Evolutionary conservation across 2,888 invertebrate species (phyloP).

Genomic region (Blomia tropicalis): DNA sequence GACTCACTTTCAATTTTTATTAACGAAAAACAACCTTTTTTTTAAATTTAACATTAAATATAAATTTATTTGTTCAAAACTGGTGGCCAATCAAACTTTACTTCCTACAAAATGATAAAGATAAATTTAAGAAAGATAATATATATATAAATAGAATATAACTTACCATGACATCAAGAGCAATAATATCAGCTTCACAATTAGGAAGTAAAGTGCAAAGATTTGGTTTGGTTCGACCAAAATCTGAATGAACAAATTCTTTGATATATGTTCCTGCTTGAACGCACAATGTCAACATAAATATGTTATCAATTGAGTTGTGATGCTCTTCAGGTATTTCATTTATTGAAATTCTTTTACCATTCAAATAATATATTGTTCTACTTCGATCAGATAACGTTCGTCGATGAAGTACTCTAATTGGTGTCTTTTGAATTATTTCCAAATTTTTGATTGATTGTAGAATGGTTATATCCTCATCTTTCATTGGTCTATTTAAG

Average conservation of each 20-base stretch:
- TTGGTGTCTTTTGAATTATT: conserved; percentile 66
- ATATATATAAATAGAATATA: neutral
- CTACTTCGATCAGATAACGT: conserved; percentile 16
- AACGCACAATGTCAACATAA: conserved; percentile 40
- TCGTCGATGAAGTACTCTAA: conserved; percentile 62
- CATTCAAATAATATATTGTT: conserved; percentile 21
- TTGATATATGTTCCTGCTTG: conserved; percentile 88
- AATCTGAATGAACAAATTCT: conserved; percentile 92
- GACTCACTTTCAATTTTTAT: neutral
- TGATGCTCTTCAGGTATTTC: neutral
- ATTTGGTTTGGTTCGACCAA: conserved; percentile 67
- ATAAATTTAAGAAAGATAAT: neutral
- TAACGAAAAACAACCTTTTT: too few relatives aligned
- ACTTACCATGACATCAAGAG: conserved; percentile 44
- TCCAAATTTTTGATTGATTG: conserved; percentile 42
- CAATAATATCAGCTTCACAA: conserved; percentile 60
- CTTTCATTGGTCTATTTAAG: conserved; percentile 38
- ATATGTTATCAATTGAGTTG: neutral
- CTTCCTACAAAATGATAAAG: conserved; percentile 2
- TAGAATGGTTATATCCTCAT: conserved; percentile 40
- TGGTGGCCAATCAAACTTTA: conserved; percentile 18
- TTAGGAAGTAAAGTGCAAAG: conserved; percentile 50
- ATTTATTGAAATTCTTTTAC: neutral
- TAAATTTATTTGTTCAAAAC: neutral
- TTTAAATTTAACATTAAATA: neutral